phyloP scores from a whole-genome alignment of 2,797 vertebrate genomes.

The Characodon lateralis region DNA sequence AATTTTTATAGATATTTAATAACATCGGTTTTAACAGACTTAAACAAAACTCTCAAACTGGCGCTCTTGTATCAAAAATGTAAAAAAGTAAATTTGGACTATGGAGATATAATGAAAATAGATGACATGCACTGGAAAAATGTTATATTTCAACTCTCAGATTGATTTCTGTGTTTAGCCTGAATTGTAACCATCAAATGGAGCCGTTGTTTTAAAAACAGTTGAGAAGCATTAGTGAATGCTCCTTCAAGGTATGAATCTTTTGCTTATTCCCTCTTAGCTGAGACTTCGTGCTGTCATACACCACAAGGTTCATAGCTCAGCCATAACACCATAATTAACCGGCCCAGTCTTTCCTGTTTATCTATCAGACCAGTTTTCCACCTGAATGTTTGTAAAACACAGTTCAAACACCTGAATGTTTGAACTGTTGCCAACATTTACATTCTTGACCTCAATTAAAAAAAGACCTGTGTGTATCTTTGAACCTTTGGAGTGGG shows the following conservation, averaged over 20 bases:
- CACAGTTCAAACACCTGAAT: too few species aligned
- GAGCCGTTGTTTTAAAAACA: not conserved
- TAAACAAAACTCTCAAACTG: not conserved
- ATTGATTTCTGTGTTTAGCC: not conserved
- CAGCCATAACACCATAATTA: not conserved
- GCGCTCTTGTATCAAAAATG: not conserved
- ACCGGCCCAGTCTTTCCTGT: not conserved
- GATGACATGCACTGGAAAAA: not conserved
- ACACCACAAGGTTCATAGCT: not conserved
- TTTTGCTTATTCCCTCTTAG: not conserved
- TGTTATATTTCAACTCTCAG: not conserved
- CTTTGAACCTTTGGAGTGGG: constrained; percentile 29
- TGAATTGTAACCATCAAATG: not conserved
- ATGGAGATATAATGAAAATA: not conserved
- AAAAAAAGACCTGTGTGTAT: not conserved
- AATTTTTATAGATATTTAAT: too few species aligned
- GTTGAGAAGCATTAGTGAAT: too few species aligned
- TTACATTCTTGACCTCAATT: not conserved
- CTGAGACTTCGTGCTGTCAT: not conserved
- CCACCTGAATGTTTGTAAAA: too few species aligned
- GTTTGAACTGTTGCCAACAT: not conserved
- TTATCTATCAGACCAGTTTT: not conserved
- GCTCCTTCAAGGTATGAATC: not conserved
- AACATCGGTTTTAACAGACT: too few species aligned
- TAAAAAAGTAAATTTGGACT: not conserved